These are phyloP conservation scores for Thymallus thymallus DNA, from an alignment of 2,113 vertebrate genomes.

Conservation along the genomic window DNA sequence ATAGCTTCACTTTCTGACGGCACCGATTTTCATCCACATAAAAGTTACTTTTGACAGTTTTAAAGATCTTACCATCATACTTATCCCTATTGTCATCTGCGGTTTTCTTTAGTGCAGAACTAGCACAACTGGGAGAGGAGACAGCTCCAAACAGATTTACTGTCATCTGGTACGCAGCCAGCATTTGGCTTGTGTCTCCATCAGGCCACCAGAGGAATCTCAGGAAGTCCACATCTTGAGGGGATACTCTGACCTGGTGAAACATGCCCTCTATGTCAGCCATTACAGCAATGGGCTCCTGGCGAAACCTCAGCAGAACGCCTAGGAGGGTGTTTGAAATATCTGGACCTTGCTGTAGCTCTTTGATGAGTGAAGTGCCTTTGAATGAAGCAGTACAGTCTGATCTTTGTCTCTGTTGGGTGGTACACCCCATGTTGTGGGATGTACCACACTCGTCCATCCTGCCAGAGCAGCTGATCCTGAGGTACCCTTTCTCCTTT, in stretches of 20 bases:
- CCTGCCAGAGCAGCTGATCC: background rate
- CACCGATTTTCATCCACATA: slow-evolving; percentile 9
- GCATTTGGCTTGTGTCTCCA: background rate
- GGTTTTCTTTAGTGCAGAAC: background rate
- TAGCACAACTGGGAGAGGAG: slow-evolving; percentile 3
- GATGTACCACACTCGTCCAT: background rate
- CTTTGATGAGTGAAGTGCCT: background rate
- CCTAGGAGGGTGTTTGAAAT: background rate
- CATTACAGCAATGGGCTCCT: slow-evolving; percentile 4
- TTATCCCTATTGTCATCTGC: background rate
- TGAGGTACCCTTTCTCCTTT: too few relatives aligned
- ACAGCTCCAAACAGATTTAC: background rate
- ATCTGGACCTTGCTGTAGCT: slow-evolving; percentile 4
- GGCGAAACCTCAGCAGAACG: background rate
- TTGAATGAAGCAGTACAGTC: background rate
- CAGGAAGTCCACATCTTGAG: background rate
- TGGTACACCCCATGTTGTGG: background rate
- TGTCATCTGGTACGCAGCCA: background rate
- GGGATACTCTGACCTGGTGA: background rate
- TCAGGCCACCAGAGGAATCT: slow-evolving; percentile 32
- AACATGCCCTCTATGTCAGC: slow-evolving; percentile 10
- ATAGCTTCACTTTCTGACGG: background rate
- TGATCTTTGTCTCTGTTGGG: background rate
- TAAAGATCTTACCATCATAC: background rate
- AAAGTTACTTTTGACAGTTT: background rate